Conservation (phyloP, 2,888 invertebrate genomes). For the Chydorus sphaericus region DNA sequence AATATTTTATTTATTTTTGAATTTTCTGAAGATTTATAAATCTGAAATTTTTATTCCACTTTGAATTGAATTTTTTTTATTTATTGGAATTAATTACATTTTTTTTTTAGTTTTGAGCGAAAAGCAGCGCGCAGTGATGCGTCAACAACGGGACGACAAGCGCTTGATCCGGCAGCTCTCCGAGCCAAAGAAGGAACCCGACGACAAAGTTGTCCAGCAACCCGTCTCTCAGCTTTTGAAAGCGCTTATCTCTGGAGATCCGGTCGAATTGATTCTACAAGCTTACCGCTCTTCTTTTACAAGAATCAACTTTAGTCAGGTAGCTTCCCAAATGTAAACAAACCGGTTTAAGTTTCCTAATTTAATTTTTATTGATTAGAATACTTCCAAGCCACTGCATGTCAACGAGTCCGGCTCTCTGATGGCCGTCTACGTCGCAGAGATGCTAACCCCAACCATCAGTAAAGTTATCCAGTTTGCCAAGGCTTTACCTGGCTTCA, state of each 20-base stretch:
- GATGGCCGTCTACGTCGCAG: not conserved
- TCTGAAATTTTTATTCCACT: not conserved
- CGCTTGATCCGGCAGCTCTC: not conserved
- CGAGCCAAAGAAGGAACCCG: no score
- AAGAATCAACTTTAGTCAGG: not conserved
- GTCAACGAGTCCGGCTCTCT: not conserved
- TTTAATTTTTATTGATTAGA: not conserved
- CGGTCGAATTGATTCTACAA: not conserved
- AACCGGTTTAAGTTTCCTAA: not conserved
- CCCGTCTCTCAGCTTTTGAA: not conserved
- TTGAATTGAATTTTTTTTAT: not conserved
- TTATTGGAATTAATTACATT: not conserved
- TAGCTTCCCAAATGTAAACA: not conserved
- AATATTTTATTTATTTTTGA: no score
- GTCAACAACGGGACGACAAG: not conserved
- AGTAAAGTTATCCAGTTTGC: not conserved
- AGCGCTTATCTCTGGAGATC: not conserved
- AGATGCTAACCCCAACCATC: slow-evolving; percentile 3
- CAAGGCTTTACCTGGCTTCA: not conserved
- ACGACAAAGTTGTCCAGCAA: not conserved
- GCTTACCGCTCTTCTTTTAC: not conserved
- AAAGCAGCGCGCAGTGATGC: not conserved
- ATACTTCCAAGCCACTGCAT: not conserved
- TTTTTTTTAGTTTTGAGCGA: not conserved
- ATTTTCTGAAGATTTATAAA: no score